Evolutionary conservation across 92 coral and sea anemone species (phyloP), one percentile per base, ranked within the genome.

Genomic region (Parazoanthus darwini): DNA sequence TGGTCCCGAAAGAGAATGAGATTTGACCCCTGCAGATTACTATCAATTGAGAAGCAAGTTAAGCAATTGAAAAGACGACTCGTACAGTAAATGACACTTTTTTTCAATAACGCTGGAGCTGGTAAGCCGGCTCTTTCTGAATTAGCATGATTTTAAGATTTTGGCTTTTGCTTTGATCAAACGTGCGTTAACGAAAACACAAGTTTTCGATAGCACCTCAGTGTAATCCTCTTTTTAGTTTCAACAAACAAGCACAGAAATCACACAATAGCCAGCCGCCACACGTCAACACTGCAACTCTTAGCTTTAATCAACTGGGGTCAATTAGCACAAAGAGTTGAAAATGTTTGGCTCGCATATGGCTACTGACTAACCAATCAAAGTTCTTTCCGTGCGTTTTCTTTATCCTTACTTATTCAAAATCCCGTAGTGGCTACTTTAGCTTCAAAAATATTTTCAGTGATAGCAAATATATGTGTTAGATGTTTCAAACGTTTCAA

Each of bases 251-350:
- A 67, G 73, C 73, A 67, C 73, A 67, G 73, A 67, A 67, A 67
- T 67, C 73, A 67, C 73, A 67, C 73, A 67, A 67, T 67, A 67
- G 73, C 73, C 73, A 67, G 73, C 73, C 73, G 73, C 73, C 73
- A 67, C 73, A 67, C 73, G 73, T 67, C 73, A 67, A 67, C 73
- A 67, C 73, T 67, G 73, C 73, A 67, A 67, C 73, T 67, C 73
- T 67, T 67, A 67, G 73, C 73, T 67, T 67, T 67, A 67, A 67
- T 67, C 73, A 67, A 67, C 73, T 67, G 73, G 73, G 5, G 73
- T 67, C 73, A 67, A 67, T 67, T 50, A 50, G 73, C 73, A 67
- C 73, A 67, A 67, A 67, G 56, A 50, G 56, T 50, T 50, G 56
- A 50, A 50, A 50, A 50, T 67, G 73, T 67, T 67, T 67, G 73